phyloP scores from a whole-genome alignment of 35 echinoderm and acorn worm species.

The Eucidaris tribuloides region DNA sequence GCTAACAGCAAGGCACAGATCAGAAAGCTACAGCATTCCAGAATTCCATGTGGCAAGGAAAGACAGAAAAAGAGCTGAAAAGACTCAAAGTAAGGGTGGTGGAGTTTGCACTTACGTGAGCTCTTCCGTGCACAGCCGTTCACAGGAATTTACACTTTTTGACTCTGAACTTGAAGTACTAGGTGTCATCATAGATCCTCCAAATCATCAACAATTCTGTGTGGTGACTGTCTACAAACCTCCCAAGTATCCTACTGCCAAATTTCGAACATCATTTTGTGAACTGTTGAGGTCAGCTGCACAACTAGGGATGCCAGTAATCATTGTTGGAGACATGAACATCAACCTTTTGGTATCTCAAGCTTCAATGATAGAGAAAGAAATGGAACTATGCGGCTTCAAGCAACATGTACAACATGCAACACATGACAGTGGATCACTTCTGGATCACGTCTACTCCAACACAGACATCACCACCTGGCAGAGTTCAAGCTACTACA shows the following conservation, averaged over 20 bases:
- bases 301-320: background rate
- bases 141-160: background rate
- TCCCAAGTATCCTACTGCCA: background rate
- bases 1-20: background rate
- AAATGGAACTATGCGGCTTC: background rate
- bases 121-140: background rate
- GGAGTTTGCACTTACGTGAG: background rate
- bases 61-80: background rate
- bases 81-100: background rate
- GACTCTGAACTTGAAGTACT: background rate
- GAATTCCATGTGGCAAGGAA: background rate
- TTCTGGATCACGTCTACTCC: constrained; percentile 26
- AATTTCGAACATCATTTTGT: background rate
- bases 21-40: background rate
- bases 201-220: background rate
- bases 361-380: background rate
- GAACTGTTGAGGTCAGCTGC: background rate
- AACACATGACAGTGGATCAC: background rate
- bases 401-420: constrained; percentile 7
- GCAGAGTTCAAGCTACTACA: constrained; percentile 1
- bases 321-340: background rate
- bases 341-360: background rate
- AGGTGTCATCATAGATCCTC: background rate
- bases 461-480: background rate
- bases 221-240: background rate